Evolutionary conservation across 2,888 invertebrate species (phyloP).

Genomic region (Troglohyphantes excavatus): DNA sequence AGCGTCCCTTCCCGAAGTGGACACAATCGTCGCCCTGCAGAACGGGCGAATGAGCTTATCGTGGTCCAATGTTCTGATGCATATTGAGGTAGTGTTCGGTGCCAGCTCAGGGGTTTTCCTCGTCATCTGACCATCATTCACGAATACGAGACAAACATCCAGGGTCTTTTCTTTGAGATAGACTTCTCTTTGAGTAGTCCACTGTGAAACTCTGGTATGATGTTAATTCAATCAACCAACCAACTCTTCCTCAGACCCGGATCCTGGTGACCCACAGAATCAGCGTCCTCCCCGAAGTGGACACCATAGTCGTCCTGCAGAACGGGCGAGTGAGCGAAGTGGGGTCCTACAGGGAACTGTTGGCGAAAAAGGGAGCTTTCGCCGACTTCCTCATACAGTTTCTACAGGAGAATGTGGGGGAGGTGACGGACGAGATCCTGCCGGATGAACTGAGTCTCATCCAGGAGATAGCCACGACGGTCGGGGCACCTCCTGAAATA

Average conservation of each 20-base stretch:
- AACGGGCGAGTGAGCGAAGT: slow-evolving; percentile 93
- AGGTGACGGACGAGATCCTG: slow-evolving; percentile 80
- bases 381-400: slow-evolving; percentile 85
- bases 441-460: slow-evolving; percentile 72
- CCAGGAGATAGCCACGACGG: slow-evolving; percentile 70
- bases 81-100: too few species aligned
- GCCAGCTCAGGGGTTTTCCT: too few species aligned
- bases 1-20: too few species aligned
- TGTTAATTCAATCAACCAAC: too few species aligned
- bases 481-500: slow-evolving; percentile 69
- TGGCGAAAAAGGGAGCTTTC: slow-evolving; percentile 88
- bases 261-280: slow-evolving; percentile 97
- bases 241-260: slow-evolving; percentile 87
- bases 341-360: slow-evolving; percentile 94
- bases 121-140: too few species aligned
- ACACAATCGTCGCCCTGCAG: too few species aligned
- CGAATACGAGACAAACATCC: too few species aligned
- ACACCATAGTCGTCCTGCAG: slow-evolving; percentile 94
- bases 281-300: slow-evolving; percentile 94
- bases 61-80: too few species aligned
- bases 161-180: too few species aligned
- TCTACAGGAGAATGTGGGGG: slow-evolving; percentile 83
- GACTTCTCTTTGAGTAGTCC: too few species aligned
- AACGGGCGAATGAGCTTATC: too few species aligned
- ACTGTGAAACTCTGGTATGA: too few species aligned